Conservation (phyloP, 1,140 invertebrate species). For the Sminthurinus signatus region DNA sequence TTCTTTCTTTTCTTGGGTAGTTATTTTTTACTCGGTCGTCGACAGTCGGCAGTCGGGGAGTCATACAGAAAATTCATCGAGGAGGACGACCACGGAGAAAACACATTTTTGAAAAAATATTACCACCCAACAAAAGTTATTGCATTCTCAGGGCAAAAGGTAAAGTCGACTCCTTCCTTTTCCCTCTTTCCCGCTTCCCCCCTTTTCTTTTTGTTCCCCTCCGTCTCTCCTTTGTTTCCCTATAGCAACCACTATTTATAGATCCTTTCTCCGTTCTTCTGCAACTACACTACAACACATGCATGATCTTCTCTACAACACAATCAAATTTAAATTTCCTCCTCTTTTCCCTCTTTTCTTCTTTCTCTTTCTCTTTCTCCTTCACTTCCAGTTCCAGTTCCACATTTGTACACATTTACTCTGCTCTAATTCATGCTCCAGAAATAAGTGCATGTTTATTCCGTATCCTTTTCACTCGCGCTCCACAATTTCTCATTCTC, state of each 20-base stretch:
- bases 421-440: no score
- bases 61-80: no score
- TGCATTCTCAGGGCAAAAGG: conserved; percentile 5
- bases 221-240: background rate
- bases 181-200: background rate
- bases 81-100: background rate
- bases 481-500: no score
- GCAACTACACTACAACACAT: no score
- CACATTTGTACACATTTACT: conserved; percentile 2
- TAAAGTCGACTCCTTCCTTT: background rate
- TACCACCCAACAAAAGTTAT: conserved; percentile 15
- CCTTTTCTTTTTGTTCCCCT: background rate
- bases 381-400: background rate
- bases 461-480: background rate
- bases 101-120: conserved; percentile 17
- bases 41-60: no score
- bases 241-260: no score
- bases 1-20: no score
- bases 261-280: no score
- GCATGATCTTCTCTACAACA: no score
- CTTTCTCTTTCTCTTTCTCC: background rate
- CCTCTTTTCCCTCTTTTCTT: background rate
- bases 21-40: no score
- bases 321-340: no score
- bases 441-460: no score